Conservation (phyloP, 2,113 vertebrate species). For the Pao palembangensis region DNA sequence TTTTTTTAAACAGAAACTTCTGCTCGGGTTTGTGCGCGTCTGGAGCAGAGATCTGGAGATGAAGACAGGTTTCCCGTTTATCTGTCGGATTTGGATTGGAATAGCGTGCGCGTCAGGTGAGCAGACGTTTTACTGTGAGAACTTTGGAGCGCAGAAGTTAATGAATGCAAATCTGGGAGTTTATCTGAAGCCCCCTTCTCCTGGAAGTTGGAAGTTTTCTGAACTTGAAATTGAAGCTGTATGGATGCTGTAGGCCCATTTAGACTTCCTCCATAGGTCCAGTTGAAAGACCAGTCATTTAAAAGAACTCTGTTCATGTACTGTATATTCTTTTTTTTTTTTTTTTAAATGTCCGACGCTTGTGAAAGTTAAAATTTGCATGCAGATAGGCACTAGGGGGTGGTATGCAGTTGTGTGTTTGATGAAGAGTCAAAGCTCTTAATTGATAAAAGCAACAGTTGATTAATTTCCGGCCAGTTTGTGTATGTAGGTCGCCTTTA, state of each 20-base stretch:
- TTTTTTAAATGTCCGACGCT: too few species aligned
- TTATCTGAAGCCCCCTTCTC: background rate
- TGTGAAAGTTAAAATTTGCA: background rate
- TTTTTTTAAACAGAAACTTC: slow-evolving; percentile 13
- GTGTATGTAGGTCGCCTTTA: slow-evolving; percentile 25
- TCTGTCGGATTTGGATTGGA: slow-evolving; percentile 86
- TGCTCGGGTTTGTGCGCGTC: slow-evolving; percentile 45
- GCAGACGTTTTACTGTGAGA: slow-evolving; percentile 32
- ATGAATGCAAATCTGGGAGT: background rate
- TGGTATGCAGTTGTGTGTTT: slow-evolving; percentile 49
- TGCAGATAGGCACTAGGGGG: slow-evolving; percentile 47
- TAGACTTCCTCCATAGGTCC: background rate
- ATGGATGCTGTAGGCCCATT: background rate
- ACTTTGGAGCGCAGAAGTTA: slow-evolving; percentile 38
- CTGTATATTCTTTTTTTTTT: too few species aligned
- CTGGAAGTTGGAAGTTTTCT: background rate
- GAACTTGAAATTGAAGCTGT: background rate
- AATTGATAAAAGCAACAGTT: slow-evolving; percentile 13
- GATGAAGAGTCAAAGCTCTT: slow-evolving; percentile 31
- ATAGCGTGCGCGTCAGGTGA: slow-evolving; percentile 84
- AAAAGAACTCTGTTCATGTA: too few species aligned
- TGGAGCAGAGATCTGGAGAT: slow-evolving; percentile 82
- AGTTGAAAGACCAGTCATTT: too few species aligned
- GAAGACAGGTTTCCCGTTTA: slow-evolving; percentile 81
- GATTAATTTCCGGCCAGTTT: background rate